These are phyloP conservation scores for Neelides folsomi DNA, from an alignment of 2,888 invertebrate species.

Conservation along the genomic window DNA sequence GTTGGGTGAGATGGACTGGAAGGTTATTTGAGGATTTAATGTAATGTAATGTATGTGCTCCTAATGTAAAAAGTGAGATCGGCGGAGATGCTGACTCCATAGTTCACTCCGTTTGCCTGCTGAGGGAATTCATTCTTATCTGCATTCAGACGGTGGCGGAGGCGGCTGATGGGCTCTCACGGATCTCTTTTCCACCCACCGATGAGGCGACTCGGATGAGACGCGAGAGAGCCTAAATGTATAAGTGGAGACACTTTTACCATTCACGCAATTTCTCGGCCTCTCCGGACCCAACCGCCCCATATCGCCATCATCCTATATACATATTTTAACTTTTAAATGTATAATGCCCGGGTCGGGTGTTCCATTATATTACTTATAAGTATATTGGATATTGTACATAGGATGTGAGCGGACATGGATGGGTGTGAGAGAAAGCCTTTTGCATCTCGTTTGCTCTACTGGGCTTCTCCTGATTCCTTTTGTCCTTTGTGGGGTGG, in stretches of 20 bases:
- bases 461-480: no score
- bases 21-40: slow-evolving; percentile 25
- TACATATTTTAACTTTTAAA: no score
- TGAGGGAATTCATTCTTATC: slow-evolving; percentile 26
- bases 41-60: slow-evolving; percentile 13
- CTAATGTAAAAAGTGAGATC: slow-evolving; percentile 4
- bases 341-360: no score
- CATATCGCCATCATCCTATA: background rate
- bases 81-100: slow-evolving; percentile 2
- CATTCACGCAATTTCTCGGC: slow-evolving; percentile 5
- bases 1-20: slow-evolving; percentile 8
- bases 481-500: no score
- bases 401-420: no score
- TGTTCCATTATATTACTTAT: no score
- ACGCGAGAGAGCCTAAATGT: no score
- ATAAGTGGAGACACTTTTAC: slow-evolving; percentile 4
- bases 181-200: slow-evolving; percentile 1
- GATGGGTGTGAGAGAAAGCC: no score
- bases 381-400: no score
- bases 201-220: no score
- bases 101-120: slow-evolving; percentile 12
- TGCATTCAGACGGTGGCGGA: slow-evolving; percentile 25
- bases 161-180: slow-evolving; percentile 17
- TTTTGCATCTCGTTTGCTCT: no score
- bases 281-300: slow-evolving; percentile 7